Evolutionary conservation across 2,888 invertebrate genomes (phyloP).

Genomic region (Caradrina kadenii): DNA sequence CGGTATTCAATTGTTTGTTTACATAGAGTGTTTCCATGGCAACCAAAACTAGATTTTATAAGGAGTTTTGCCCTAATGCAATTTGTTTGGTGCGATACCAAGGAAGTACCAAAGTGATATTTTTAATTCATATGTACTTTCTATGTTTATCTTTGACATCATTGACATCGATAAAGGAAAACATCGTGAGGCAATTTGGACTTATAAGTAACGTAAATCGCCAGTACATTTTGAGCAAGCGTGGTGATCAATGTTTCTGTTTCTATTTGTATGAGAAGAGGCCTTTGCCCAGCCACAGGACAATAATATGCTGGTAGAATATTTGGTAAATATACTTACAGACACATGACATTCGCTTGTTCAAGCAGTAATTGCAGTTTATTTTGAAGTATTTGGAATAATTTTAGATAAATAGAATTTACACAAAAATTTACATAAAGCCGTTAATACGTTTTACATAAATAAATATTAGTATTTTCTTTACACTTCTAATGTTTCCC

Average conservation of each 20-base stretch:
- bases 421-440: slow-evolving; percentile 12
- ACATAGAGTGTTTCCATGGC: neutral
- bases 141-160: no score
- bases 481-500: slow-evolving; percentile 27
- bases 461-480: slow-evolving; percentile 53
- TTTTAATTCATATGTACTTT: no score
- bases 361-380: neutral
- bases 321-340: neutral
- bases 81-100: no score
- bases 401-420: slow-evolving; percentile 1
- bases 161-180: no score
- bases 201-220: no score
- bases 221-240: no score
- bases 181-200: no score
- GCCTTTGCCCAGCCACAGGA: no score
- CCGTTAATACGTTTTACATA: slow-evolving; percentile 51
- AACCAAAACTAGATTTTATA: neutral
- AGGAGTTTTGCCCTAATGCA: neutral
- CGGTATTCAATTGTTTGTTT: slow-evolving; percentile 11
- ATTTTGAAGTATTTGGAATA: neutral
- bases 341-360: neutral
- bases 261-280: no score
- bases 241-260: no score
- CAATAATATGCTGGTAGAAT: no score
- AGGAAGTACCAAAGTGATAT: no score